A percentile compares a stretch with the other conserved stretches of the same genome.
Evolutionary conservation across 2,113 vertebrate genomes (phyloP).

Genomic region (Tichodroma muraria): DNA sequence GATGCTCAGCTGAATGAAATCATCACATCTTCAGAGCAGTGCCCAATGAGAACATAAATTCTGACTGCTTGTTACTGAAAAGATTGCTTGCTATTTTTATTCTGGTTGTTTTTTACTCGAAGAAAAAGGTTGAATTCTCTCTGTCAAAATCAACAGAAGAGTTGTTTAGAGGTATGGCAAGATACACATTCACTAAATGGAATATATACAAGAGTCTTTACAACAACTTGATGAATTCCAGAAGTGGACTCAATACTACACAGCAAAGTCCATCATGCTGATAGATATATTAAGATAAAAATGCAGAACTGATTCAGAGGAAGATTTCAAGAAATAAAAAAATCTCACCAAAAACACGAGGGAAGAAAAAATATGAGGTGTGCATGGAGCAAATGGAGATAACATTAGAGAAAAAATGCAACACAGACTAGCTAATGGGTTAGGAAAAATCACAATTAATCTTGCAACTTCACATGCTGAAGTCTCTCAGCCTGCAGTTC

Average conservation of each 20-base stretch:
- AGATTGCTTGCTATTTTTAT: conserved; percentile 34
- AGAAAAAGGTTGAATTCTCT: neutral
- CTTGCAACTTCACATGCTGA: neutral
- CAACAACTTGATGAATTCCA: neutral
- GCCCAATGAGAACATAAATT: conserved; percentile 37
- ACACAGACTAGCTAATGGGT: neutral
- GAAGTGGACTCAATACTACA: neutral
- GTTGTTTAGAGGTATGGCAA: conserved; percentile 12
- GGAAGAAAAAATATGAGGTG: neutral
- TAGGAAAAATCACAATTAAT: neutral
- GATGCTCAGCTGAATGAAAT: conserved; percentile 49
- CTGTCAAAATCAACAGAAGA: neutral
- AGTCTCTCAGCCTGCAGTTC: neutral
- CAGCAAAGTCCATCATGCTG: neutral
- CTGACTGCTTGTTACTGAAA: conserved; percentile 1
- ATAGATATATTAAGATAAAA: neutral
- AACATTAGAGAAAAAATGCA: neutral
- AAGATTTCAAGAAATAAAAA: neutral
- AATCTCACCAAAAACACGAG: neutral
- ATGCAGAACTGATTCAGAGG: neutral
- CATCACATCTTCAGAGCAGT: conserved; percentile 5
- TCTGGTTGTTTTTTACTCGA: neutral
- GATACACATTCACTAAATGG: neutral
- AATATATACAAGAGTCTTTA: neutral
- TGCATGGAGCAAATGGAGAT: neutral